Evolutionary conservation across 1,140 invertebrate genomes (phyloP).

Genomic region (Drosophila pallidifrons): DNA sequence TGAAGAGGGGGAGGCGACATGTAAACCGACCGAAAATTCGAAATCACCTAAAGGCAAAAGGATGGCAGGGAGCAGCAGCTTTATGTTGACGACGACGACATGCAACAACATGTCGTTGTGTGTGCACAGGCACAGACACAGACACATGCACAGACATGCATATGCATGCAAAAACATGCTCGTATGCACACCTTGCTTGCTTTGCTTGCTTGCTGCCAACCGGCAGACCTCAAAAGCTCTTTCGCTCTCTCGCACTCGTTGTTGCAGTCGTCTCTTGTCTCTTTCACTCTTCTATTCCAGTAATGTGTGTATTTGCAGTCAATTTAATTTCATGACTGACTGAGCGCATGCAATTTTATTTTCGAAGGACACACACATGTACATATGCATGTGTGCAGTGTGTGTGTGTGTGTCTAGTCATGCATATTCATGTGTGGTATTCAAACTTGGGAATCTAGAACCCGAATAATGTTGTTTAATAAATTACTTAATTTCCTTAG

Average conservation of each 20-base stretch:
- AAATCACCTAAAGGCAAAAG: slow-evolving; percentile 58
- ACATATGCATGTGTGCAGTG: not conserved
- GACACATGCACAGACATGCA: slow-evolving; percentile 23
- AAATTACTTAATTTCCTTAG: slow-evolving; percentile 72
- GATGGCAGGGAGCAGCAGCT: slow-evolving; percentile 15
- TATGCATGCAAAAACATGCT: slow-evolving; percentile 31
- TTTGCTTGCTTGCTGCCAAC: slow-evolving; percentile 25
- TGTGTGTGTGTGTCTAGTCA: slow-evolving; percentile 33
- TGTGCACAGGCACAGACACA: slow-evolving; percentile 26
- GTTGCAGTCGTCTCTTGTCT: slow-evolving; percentile 14
- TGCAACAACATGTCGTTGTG: slow-evolving; percentile 71
- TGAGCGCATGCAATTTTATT: slow-evolving; percentile 82
- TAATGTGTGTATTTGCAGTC: slow-evolving; percentile 81
- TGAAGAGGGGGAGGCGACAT: not conserved
- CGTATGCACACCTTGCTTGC: slow-evolving; percentile 49
- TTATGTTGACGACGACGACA: slow-evolving; percentile 61
- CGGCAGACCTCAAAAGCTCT: slow-evolving; percentile 30
- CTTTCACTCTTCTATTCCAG: slow-evolving; percentile 26
- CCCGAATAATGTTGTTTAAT: slow-evolving; percentile 64
- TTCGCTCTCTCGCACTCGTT: slow-evolving; percentile 5
- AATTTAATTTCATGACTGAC: slow-evolving; percentile 85
- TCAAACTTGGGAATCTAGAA: slow-evolving; percentile 42
- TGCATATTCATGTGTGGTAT: slow-evolving; percentile 58
- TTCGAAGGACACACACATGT: slow-evolving; percentile 72
- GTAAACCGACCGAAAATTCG: slow-evolving; percentile 57